Conservation (phyloP, 2,113 vertebrate species). For the Hypocryptadius cinnamomeus region DNA sequence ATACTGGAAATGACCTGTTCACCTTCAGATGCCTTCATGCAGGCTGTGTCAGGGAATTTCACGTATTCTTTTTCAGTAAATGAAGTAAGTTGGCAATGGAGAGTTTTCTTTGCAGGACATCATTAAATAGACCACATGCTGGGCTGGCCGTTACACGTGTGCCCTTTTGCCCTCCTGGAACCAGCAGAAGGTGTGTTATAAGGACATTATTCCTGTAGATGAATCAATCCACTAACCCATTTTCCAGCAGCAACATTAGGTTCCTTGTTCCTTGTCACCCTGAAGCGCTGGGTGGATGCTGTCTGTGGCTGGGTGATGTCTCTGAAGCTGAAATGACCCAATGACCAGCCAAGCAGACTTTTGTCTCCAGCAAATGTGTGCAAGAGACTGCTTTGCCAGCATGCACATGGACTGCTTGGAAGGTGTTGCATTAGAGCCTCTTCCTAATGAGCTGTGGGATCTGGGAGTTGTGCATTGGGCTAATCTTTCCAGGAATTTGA, state of each 20-base stretch:
- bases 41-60: background rate
- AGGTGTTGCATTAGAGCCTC: background rate
- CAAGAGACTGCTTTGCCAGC: background rate
- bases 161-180: background rate
- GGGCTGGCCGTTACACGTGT: accelerated
- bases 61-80: background rate
- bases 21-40: background rate
- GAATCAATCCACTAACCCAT: background rate
- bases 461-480: background rate
- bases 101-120: background rate
- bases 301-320: background rate
- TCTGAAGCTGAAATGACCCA: background rate
- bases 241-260: background rate
- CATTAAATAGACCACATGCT: background rate
- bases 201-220: background rate
- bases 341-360: background rate
- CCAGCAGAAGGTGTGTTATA: background rate
- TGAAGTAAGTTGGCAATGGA: background rate
- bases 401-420: accelerated
- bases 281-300: background rate
- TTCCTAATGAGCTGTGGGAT: background rate
- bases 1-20: background rate
- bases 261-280: background rate
- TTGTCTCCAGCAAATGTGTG: background rate
- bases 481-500: constrained; percentile 38